phyloP scores from a whole-genome alignment of 2,113 vertebrate genomes.

The Pelodiscus sinensis region DNA sequence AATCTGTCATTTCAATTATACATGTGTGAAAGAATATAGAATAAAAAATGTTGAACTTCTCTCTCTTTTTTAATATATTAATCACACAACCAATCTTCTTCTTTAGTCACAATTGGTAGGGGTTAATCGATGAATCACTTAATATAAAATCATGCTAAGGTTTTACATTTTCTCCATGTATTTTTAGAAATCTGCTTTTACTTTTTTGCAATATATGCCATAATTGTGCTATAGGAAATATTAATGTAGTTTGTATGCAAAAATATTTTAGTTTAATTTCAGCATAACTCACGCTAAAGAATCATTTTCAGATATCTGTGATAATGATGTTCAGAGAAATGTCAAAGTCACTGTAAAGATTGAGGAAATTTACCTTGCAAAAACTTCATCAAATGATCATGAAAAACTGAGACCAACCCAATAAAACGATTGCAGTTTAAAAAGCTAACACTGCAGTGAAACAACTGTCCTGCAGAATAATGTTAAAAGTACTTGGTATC shows the following conservation, averaged over 20 bases:
- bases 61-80: background rate
- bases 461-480: background rate
- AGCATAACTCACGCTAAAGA: background rate
- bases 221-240: background rate
- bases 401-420: background rate
- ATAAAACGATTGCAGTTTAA: background rate
- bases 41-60: background rate
- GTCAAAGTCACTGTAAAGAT: background rate
- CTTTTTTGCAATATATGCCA: background rate
- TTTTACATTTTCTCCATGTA: background rate
- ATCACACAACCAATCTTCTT: background rate
- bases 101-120: background rate
- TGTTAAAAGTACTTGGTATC: background rate
- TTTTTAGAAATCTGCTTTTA: background rate
- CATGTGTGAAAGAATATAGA: background rate
- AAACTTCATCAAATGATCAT: background rate
- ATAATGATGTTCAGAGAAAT: background rate
- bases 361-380: background rate
- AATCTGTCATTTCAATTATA: background rate
- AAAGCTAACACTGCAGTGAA: background rate
- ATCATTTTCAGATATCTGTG: background rate
- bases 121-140: background rate
- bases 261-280: background rate
- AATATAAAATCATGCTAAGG: background rate
- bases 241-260: background rate